Conservation (phyloP, 2,797 vertebrate species). For the Leptatherina wallacei region DNA sequence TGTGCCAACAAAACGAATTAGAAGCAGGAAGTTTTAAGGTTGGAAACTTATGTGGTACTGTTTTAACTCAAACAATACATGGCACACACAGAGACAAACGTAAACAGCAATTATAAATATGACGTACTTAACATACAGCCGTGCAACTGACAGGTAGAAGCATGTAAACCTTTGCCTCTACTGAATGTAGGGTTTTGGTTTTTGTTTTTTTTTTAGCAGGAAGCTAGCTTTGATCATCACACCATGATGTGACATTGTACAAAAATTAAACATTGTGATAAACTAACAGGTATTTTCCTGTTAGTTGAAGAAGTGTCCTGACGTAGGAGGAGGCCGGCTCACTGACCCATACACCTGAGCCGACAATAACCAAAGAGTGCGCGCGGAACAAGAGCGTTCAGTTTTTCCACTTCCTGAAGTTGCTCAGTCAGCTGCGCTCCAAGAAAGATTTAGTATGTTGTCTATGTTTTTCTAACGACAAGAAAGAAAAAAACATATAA, state of each 20-base stretch:
- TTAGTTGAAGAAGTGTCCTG: neutral
- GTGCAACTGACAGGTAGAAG: too few species aligned
- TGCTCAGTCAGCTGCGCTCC: neutral
- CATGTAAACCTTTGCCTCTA: neutral
- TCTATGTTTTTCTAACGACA: neutral
- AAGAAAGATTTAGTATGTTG: neutral
- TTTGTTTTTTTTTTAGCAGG: too few species aligned
- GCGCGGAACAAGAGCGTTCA: neutral
- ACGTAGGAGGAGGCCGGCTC: neutral
- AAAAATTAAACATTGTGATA: neutral
- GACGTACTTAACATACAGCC: too few species aligned
- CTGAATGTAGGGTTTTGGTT: neutral
- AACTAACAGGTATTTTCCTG: neutral
- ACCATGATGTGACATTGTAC: too few species aligned
- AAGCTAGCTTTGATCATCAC: too few species aligned
- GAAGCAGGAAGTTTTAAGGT: too few species aligned
- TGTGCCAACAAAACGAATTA: too few species aligned
- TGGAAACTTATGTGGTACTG: too few species aligned
- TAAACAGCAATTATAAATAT: neutral
- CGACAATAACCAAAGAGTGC: slow-evolving; percentile 6
- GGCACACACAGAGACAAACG: too few species aligned
- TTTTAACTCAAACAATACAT: too few species aligned
- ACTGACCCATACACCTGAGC: neutral
- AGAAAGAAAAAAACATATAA: neutral
- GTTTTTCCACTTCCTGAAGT: neutral